These are phyloP conservation scores for Myiotriccus ornatus DNA, from an alignment of 2,797 vertebrate genomes.

Conservation along the genomic window DNA sequence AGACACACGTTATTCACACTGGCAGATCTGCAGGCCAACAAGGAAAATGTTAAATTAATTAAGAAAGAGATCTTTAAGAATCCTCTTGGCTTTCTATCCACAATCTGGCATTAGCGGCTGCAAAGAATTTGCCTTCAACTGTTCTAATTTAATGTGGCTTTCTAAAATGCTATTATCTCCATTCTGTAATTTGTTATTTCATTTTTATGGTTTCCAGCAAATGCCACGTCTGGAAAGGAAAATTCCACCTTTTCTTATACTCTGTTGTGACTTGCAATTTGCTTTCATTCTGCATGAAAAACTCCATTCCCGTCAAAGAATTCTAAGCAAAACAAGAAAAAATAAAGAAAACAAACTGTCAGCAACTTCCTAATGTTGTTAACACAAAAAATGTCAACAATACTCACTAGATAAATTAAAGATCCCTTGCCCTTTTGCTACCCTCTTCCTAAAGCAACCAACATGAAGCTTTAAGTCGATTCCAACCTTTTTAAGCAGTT, in stretches of 20 bases:
- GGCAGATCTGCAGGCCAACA: background rate
- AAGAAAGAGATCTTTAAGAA: background rate
- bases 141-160: conserved; percentile 45
- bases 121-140: conserved; percentile 44
- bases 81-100: background rate
- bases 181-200: conserved; percentile 48
- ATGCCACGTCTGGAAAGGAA: conserved; percentile 22
- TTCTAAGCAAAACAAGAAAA: conserved; percentile 43
- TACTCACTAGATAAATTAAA: conserved; percentile 47
- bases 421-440: conserved; percentile 36
- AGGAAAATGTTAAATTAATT: conserved; percentile 8
- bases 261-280: conserved; percentile 34
- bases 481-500: conserved; percentile 43
- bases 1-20: background rate
- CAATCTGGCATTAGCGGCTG: background rate
- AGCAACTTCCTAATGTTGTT: conserved; percentile 54
- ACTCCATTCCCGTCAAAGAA: background rate
- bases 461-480: conserved; percentile 4
- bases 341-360: conserved; percentile 62
- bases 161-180: conserved; percentile 52
- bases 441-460: conserved; percentile 34
- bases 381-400: conserved; percentile 54
- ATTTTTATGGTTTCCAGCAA: conserved; percentile 49
- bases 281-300: conserved; percentile 26
- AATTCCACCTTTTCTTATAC: conserved; percentile 29